Base-by-base conservation (phyloP, 2,888 invertebrate genomes). In the Platycheirus rosarum region DNA sequence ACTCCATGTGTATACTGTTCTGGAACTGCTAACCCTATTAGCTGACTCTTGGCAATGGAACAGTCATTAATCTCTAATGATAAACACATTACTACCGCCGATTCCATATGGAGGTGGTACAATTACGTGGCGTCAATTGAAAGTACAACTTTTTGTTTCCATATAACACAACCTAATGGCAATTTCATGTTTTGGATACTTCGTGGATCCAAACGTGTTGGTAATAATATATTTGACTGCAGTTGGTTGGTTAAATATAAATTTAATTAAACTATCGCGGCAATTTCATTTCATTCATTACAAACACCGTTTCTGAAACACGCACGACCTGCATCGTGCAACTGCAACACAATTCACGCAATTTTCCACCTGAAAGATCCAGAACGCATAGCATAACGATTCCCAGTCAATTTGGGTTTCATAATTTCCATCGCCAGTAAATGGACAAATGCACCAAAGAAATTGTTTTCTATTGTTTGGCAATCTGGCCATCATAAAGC, bases 321-420 rank as follows among this genome's bases (percentile, higher is more conserved):
- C n/a, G n/a, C n/a, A n/a, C n/a, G n/a, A n/a, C 53, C 35, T 46
- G 14, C 63, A 35, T 9, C 20, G 8, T 37, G 6, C 9, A 23
- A 23, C 2, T 4, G 16, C 23, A 23, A 40, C 8, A 23, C 23
- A 23, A 40, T 40, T 26, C 16, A 62, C 37, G 62, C 63, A 71
- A 71, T 63, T 71, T 71, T 63, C 46, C 71, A 46, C 35, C 63
- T 46, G 37, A 53, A 20, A 63, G 37, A 55, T 44, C 23, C 23
- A 53, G 44, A 62, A 53, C 53, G 6, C 2, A 23, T 23, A 23
- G 23, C 2, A 37, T 63, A 44, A 48, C 32, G 26, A 42, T 66
- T 74, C 65, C 29, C 65, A 74, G 40, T 29, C 32, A 57, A 66
- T 66, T 57, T 29, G 6, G 8, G 49, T 74, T 74, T 65, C 74